Evolutionary conservation across 1,140 invertebrate genomes (phyloP).

Genomic region (Drosophila nigromelanica): DNA sequence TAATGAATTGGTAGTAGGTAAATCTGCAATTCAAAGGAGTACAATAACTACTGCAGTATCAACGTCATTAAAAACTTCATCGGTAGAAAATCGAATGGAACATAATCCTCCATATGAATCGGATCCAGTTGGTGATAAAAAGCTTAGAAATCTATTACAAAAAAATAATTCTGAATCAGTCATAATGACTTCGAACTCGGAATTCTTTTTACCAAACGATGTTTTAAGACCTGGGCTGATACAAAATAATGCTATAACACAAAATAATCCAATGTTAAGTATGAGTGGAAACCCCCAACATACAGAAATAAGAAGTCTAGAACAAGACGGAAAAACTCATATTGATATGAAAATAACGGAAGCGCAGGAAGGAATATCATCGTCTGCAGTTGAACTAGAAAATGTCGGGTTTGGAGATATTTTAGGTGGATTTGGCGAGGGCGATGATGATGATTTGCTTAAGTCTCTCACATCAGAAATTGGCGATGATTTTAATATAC

Average conservation of each 20-base stretch:
- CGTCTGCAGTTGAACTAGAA: constrained; percentile 70
- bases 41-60: constrained; percentile 25
- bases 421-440: constrained; percentile 91
- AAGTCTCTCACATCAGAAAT: constrained; percentile 90
- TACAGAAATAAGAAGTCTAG: constrained; percentile 54
- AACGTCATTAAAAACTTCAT: constrained; percentile 40
- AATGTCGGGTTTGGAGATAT: constrained; percentile 89
- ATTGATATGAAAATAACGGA: constrained; percentile 58
- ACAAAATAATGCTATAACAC: constrained; percentile 53
- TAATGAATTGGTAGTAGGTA: constrained; percentile 51
- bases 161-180: constrained; percentile 63
- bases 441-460: constrained; percentile 94
- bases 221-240: constrained; percentile 61
- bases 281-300: constrained; percentile 58
- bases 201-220: constrained; percentile 63
- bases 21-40: constrained; percentile 52
- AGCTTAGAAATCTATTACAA: constrained; percentile 63
- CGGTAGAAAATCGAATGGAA: constrained; percentile 54
- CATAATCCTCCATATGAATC: constrained; percentile 45
- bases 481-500: constrained; percentile 97
- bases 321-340: constrained; percentile 58
- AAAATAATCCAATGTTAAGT: constrained; percentile 75
- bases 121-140: constrained; percentile 67
- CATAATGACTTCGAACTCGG: constrained; percentile 54
- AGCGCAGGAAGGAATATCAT: constrained; percentile 57